Conservation (phyloP, 2,113 vertebrate species). For the Malurus alboscapulatus region DNA sequence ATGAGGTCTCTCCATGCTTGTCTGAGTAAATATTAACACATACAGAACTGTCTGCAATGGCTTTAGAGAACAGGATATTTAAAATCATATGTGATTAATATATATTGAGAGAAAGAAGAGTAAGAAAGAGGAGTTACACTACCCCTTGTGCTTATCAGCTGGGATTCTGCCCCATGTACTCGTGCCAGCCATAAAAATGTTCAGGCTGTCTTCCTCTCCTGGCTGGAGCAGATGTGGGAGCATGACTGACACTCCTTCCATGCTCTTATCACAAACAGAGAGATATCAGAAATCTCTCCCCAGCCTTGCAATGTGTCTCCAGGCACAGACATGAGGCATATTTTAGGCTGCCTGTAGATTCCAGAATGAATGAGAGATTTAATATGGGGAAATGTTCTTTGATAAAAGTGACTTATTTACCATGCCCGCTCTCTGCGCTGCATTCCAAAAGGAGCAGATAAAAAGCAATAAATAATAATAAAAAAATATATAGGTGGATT, state of each 20-base stretch:
- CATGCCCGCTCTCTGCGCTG: not conserved
- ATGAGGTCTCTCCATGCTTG: not conserved
- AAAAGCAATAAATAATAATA: not conserved
- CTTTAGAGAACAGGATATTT: not conserved
- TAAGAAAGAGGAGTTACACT: fast-evolving
- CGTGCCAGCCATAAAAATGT: not conserved
- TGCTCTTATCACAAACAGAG: not conserved
- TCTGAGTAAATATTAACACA: not conserved
- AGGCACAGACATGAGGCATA: not conserved
- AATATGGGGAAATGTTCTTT: not conserved
- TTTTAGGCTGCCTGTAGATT: conserved; percentile 13
- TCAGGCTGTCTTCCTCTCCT: not conserved
- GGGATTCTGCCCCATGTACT: not conserved
- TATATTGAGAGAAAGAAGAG: not conserved
- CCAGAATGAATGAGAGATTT: conserved; percentile 25
- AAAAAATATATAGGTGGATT: not conserved
- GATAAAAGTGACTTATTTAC: conserved; percentile 44
- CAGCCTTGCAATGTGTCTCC: not conserved
- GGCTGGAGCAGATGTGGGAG: not conserved
- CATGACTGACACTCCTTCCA: not conserved
- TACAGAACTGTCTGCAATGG: not conserved
- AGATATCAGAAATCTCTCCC: not conserved
- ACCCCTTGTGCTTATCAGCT: not conserved
- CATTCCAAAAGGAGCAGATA: not conserved
- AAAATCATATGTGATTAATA: not conserved